phyloP scores from a whole-genome alignment of 2,888 invertebrate species.

The Choristoneura rosaceana region DNA sequence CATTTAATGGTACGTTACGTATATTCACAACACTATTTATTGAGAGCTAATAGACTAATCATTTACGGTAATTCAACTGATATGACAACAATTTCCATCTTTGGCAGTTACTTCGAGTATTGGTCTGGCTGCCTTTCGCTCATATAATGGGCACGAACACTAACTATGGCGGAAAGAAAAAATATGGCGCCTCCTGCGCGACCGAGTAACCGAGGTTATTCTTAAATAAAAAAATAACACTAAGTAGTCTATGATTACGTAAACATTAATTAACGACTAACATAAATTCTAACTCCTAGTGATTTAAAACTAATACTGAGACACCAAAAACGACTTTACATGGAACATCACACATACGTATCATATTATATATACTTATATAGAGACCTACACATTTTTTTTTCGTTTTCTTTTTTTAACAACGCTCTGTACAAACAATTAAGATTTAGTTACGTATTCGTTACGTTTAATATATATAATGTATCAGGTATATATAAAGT shows the following conservation, averaged over 20 bases:
- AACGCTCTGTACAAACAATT: slow-evolving; percentile 74
- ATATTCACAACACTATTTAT: slow-evolving; percentile 68
- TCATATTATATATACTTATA: slow-evolving; percentile 48
- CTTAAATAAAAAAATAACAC: slow-evolving; percentile 68
- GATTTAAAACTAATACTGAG: slow-evolving; percentile 81
- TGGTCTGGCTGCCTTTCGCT: slow-evolving; percentile 47
- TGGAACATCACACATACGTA: slow-evolving; percentile 64
- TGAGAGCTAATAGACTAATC: neutral
- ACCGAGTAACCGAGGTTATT: slow-evolving; percentile 67
- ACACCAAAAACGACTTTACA: slow-evolving; percentile 68
- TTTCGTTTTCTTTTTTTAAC: slow-evolving; percentile 63
- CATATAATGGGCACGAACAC: slow-evolving; percentile 60
- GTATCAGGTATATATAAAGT: slow-evolving; percentile 46
- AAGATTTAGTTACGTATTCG: slow-evolving; percentile 60
- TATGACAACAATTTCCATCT: slow-evolving; percentile 67
- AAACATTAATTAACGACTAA: slow-evolving; percentile 82
- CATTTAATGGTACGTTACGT: slow-evolving; percentile 56
- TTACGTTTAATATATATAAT: slow-evolving; percentile 47
- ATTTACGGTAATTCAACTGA: slow-evolving; percentile 60
- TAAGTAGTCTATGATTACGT: slow-evolving; percentile 65
- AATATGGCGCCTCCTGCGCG: slow-evolving; percentile 56
- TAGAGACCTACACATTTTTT: slow-evolving; percentile 63
- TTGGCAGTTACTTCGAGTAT: slow-evolving; percentile 54
- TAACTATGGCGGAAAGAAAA: slow-evolving; percentile 57
- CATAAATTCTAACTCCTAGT: slow-evolving; percentile 79